Base-by-base conservation (phyloP, 2,888 invertebrate genomes). In the Nemapogon koenigi region DNA sequence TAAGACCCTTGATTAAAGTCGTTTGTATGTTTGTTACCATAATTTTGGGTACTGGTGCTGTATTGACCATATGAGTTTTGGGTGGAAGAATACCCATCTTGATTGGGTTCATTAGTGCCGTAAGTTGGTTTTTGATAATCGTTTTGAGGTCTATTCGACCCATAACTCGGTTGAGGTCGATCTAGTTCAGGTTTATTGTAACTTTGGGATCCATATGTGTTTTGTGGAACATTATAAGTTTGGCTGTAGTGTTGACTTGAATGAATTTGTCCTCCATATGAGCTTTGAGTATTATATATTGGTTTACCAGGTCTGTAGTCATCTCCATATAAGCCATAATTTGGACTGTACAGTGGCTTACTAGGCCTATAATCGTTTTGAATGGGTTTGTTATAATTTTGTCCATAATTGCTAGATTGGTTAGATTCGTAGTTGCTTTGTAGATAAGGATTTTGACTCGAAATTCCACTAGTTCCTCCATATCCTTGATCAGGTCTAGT, bases 401-500 rank as follows among this genome's bases (percentile, higher is more conserved):
- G 51, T 18, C 50, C 49, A 40, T 51, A 52, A 25, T 41, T 27
- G 11, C 26, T 13, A 4, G 13, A 28, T 16, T 36, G 26, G 10
- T 16, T 16, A 13, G 6, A 4, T 10, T 28, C 28, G 11, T 4
- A 28, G 4, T 22, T 7, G 10, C 22, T 10, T 7, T 22, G 22
- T 13, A 13, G 4, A 13, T 30, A 16, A 15, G 31, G 16, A 30
- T 30, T 8, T 4, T 30, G n/a, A 15, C 16, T 30, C 4, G 14
- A 4, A 7, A 11, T 11, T 22, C 15, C 8, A n/a, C n/a, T 27
- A n/a, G 28, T 6, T 4, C 4, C 35, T 13, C 46, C 47, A 36
- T 51, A 50, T 3, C 37, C 43, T 42, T 56, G 58, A 30, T 49
- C 53, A 1, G 63, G 63, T 17, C 42, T 51, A 18, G 44, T 46